phyloP scores from a whole-genome alignment of 2,888 invertebrate species.

The Dinocampus coccinellae region DNA sequence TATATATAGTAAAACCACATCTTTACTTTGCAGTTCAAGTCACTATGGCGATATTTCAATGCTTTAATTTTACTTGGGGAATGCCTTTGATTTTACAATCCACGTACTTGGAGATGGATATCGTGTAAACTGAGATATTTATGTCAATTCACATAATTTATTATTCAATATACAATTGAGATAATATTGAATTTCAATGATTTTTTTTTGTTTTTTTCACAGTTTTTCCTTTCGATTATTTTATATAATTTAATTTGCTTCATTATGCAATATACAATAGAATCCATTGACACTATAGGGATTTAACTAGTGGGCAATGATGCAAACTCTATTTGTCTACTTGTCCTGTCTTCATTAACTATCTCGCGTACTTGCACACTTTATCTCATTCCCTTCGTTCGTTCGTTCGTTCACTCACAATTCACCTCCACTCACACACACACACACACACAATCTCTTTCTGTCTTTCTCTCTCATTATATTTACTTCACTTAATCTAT shows the following conservation, averaged over 20 bases:
- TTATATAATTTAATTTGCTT: too few species aligned
- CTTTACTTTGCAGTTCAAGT: constrained; percentile 5
- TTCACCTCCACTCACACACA: not conserved
- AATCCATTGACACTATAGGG: not conserved
- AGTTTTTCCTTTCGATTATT: too few species aligned
- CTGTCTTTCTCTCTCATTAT: not conserved
- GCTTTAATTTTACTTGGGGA: constrained; percentile 15
- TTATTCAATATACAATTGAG: not conserved
- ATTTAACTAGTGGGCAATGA: not conserved
- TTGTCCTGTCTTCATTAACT: constrained; percentile 21
- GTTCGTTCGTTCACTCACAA: not conserved
- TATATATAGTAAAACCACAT: not conserved
- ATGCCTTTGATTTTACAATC: constrained; percentile 13
- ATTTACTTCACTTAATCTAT: not conserved
- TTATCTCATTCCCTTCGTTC: not conserved
- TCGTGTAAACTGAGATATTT: constrained; percentile 17
- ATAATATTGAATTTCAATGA: not conserved
- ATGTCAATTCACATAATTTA: constrained; percentile 16
- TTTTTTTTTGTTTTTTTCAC: not conserved
- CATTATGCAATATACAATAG: not conserved
- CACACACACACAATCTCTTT: not conserved
- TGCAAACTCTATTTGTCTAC: not conserved
- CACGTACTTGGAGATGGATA: not conserved
- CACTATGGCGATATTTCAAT: constrained; percentile 20
- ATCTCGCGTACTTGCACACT: not conserved